Base-by-base conservation (phyloP, 2,888 invertebrate genomes). In the Polyploca ridens region DNA sequence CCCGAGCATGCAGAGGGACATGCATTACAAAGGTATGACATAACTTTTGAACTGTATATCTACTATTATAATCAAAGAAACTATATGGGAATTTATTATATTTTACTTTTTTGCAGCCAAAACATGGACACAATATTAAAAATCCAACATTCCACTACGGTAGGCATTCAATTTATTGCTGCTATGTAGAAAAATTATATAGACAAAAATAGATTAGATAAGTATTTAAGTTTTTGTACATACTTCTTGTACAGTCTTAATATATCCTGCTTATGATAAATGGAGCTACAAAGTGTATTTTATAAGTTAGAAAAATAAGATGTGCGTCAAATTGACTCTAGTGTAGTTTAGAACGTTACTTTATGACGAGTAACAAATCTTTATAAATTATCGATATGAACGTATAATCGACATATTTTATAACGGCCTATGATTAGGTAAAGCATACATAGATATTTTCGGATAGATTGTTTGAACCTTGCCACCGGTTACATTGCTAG, bases 1-100 rank as follows among this genome's bases (percentile, higher is more conserved):
- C 90, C 98, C 98, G 66, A 98, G 97, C 83, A 98, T 98, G 98
- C 97, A 98, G 94, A 97, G 97, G 90, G 97, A 98, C 86, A 97
- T 98, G 93, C 97, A 98, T 94, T 98, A 98, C 90, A 97, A 97
- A 96, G 97, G 97, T 97, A 93, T 74, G 70, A 69, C 63, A 8
- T 62, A 16, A 2, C 16, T 13, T 58, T 2, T 0, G 7, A 3
- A 2, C 35, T 35, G 10, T 38, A 10, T 49, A 41, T 27, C 27
- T 27, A 27, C 5, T 13, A 58, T 60, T 11, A 27, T 4, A n/a
- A n/a, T n/a, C n/a, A n/a, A n/a, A n/a, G 14, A 44, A 44, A 14
- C 5, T 44, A 14, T 44, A 44, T 14, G 7, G 7, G 11, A 10
- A 38, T 38, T 10, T 7, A 6, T 13, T 7, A 8, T 38, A 8